These are phyloP conservation scores for Leucoma salicis DNA, from an alignment of 2,888 invertebrate genomes.

Conservation along the genomic window DNA sequence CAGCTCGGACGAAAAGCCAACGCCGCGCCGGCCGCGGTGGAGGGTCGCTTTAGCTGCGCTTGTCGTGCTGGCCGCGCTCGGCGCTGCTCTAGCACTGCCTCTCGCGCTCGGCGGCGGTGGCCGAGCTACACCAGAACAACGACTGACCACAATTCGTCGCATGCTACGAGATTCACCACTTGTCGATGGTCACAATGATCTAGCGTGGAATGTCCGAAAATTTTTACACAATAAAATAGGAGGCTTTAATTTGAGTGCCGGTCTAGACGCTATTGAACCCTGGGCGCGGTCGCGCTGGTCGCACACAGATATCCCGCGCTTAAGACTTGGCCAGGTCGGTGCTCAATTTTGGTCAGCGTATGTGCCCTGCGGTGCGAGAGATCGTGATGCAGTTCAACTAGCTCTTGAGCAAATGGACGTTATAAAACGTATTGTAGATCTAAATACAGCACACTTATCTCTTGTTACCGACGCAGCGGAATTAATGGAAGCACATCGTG, in stretches of 20 bases:
- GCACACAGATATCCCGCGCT: conserved; percentile 94
- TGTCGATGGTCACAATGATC: conserved; percentile 92
- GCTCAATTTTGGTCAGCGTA: conserved; percentile 96
- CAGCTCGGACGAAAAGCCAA: conserved; percentile 76
- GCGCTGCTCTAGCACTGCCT: conserved; percentile 82
- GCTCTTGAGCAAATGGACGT: conserved; percentile 94
- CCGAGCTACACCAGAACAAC: conserved; percentile 82
- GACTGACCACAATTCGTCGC: conserved; percentile 84
- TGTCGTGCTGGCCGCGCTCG: conserved; percentile 81
- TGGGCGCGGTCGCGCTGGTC: conserved; percentile 95
- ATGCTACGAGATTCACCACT: conserved; percentile 86
- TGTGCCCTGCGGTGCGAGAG: conserved; percentile 92
- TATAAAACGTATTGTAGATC: conserved; percentile 86
- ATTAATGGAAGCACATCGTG: conserved; percentile 87
- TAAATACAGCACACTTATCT: conserved; percentile 88
- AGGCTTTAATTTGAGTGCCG: conserved; percentile 85
- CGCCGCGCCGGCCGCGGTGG: conserved; percentile 79
- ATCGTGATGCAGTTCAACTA: conserved; percentile 91
- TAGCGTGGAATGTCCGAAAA: conserved; percentile 94
- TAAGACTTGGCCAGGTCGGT: conserved; percentile 91
- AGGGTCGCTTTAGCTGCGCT: conserved; percentile 82
- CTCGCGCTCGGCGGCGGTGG: conserved; percentile 75
- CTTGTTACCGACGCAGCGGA: conserved; percentile 87
- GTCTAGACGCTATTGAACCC: conserved; percentile 86
- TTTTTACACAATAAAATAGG: conserved; percentile 91